phyloP scores from a whole-genome alignment of 2,113 vertebrate species.

The Oncorhynchus gorbuscha region DNA sequence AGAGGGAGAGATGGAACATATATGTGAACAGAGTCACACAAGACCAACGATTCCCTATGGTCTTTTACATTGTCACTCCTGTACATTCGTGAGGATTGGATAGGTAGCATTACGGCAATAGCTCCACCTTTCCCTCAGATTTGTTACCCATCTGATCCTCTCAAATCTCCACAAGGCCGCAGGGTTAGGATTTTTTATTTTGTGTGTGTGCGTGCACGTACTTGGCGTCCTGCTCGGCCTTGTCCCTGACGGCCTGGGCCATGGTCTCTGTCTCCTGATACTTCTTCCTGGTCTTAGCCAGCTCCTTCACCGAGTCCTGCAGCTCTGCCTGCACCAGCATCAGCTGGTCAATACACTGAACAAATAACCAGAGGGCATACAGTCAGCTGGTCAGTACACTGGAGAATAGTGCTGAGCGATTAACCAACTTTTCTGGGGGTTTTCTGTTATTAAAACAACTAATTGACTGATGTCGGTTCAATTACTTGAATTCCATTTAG shows the following conservation, averaged over 20 bases:
- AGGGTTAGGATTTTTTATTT: not conserved
- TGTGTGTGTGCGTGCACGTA: constrained; percentile 36
- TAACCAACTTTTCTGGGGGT: too few relatives aligned
- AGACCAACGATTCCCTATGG: not conserved
- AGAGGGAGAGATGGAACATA: not conserved
- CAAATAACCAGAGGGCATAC: not conserved
- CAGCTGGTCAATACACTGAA: constrained; percentile 84
- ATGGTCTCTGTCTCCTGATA: constrained; percentile 99
- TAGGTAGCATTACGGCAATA: too few relatives aligned
- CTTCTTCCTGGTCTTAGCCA: constrained; percentile 98
- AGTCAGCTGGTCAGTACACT: not conserved
- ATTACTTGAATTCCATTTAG: too few relatives aligned
- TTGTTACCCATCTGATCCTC: too few relatives aligned
- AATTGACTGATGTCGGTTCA: too few relatives aligned
- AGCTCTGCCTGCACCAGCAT: constrained; percentile 92
- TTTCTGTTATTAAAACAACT: too few relatives aligned
- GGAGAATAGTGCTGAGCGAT: too few relatives aligned
- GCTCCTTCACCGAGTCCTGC: constrained; percentile 96
- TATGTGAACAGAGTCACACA: not conserved
- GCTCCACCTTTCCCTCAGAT: too few relatives aligned
- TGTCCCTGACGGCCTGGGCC: constrained; percentile 94
- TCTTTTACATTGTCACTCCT: not conserved
- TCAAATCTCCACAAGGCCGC: too few relatives aligned
- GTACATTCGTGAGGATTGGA: too few relatives aligned
- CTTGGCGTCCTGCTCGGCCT: constrained; percentile 98